A percentile compares a stretch with the other conserved stretches of the same genome.
Conservation (phyloP, 1,140 invertebrate genomes). For the Bombus polaris region DNA sequence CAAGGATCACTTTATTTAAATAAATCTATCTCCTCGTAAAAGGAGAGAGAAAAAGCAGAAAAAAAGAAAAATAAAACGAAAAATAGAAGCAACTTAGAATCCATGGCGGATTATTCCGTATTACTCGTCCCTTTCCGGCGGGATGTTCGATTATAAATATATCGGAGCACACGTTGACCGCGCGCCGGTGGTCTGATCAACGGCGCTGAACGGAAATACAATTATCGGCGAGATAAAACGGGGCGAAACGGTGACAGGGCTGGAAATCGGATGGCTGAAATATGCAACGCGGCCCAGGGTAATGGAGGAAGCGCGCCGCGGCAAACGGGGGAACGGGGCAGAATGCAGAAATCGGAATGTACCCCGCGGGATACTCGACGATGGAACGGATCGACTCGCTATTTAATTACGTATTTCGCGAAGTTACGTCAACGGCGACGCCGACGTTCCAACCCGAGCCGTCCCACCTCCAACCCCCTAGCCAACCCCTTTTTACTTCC, state of each 20-base stretch:
- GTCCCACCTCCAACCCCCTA: not conserved
- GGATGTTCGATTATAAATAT: conserved; percentile 62
- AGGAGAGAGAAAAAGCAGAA: not conserved
- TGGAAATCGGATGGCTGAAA: conserved; percentile 65
- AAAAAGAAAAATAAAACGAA: rapidly evolving
- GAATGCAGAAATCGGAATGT: conserved; percentile 63
- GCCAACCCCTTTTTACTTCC: not conserved
- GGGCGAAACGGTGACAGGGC: conserved; percentile 67
- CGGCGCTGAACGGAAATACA: conserved; percentile 69
- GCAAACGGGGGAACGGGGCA: conserved; percentile 17
- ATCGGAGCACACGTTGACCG: conserved; percentile 54
- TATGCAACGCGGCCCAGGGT: conserved; percentile 66
- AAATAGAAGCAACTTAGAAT: not conserved
- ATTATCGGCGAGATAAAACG: conserved; percentile 72
- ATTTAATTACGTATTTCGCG: conserved; percentile 75
- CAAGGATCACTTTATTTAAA: not conserved
- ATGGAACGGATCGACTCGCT: conserved; percentile 61
- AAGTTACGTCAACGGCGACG: conserved; percentile 62
- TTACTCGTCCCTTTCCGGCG: conserved; percentile 2
- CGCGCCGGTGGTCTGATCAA: conserved; percentile 56
- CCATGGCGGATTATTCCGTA: conserved; percentile 23
- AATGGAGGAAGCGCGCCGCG: conserved; percentile 30
- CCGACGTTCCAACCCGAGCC: conserved; percentile 33
- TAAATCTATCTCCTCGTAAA: not conserved
- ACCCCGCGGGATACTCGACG: conserved; percentile 62